phyloP scores from a whole-genome alignment of 2,113 vertebrate genomes.

The Muntiacus muntjak region DNA sequence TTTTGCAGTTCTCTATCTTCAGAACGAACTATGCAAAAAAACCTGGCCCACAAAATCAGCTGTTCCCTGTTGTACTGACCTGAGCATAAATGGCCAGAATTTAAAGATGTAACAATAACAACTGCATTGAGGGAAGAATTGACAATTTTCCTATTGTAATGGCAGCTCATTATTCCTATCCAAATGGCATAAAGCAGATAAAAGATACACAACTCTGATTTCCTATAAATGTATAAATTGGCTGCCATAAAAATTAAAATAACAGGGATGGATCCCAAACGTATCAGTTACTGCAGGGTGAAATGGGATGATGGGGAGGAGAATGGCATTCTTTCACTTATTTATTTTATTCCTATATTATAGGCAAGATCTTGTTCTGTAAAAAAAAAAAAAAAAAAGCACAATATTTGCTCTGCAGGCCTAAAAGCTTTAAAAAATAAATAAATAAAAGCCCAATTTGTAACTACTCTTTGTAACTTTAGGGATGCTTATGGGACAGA shows the following conservation, averaged over 20 bases:
- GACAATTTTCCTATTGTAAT: background rate
- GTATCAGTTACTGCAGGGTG: background rate
- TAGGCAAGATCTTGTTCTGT: background rate
- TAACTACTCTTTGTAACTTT: background rate
- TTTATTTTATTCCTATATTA: background rate
- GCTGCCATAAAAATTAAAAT: background rate
- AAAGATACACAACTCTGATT: constrained; percentile 7
- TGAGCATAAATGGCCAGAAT: background rate
- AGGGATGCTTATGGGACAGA: background rate
- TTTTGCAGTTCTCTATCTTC: background rate
- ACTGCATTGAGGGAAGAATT: background rate
- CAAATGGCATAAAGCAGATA: background rate
- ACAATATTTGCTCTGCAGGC: background rate
- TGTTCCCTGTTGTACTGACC: background rate
- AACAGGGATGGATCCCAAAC: background rate
- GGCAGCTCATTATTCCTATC: background rate
- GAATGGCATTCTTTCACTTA: background rate
- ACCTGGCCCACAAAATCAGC: background rate
- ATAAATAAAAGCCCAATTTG: background rate
- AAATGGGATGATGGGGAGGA: background rate
- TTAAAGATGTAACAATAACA: background rate
- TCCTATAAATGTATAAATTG: background rate
- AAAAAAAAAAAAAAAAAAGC: background rate
- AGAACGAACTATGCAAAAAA: background rate
- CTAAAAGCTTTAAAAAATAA: background rate